These are phyloP conservation scores for Bathybates hornii DNA, from an alignment of 2,113 vertebrate genomes.

Conservation along the genomic window DNA sequence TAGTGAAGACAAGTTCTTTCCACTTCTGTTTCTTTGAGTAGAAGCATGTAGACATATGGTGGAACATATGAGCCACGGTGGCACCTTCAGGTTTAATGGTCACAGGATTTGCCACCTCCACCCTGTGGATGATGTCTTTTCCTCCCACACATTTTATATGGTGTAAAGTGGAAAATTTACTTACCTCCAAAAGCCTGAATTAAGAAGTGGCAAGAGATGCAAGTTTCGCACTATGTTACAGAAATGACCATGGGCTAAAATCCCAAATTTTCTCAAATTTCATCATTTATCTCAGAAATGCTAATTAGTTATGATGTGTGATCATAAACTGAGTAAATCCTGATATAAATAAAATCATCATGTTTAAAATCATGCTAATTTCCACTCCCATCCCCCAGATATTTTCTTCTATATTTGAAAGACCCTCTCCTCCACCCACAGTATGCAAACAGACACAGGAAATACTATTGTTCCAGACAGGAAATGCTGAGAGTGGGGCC, in stretches of 20 bases:
- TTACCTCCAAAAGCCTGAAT: not conserved
- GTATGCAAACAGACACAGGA: conserved; percentile 12
- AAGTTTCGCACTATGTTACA: not conserved
- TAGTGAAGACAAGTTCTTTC: not conserved
- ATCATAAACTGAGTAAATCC: not conserved
- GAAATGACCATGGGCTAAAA: not conserved
- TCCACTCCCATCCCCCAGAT: not conserved
- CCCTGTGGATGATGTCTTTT: not conserved
- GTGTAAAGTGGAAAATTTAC: not conserved
- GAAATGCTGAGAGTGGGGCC: conserved; percentile 16
- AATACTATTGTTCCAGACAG: conserved; percentile 46
- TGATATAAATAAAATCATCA: not conserved
- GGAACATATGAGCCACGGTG: not conserved
- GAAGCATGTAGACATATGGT: not conserved
- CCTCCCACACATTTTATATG: not conserved
- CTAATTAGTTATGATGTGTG: not conserved
- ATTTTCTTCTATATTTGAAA: not conserved
- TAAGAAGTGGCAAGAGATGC: not conserved
- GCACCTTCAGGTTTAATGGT: not conserved
- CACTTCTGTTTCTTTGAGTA: not conserved
- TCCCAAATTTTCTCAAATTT: not conserved
- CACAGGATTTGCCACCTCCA: not conserved
- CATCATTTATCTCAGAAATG: not conserved
- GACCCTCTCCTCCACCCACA: not conserved
- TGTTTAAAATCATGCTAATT: not conserved